Percentiles rank a stretch among this genome's conserved stretches.
These are phyloP conservation scores for Lasioglossum pauxillum DNA, from an alignment of 2,888 invertebrate species.

Conservation along the genomic window DNA sequence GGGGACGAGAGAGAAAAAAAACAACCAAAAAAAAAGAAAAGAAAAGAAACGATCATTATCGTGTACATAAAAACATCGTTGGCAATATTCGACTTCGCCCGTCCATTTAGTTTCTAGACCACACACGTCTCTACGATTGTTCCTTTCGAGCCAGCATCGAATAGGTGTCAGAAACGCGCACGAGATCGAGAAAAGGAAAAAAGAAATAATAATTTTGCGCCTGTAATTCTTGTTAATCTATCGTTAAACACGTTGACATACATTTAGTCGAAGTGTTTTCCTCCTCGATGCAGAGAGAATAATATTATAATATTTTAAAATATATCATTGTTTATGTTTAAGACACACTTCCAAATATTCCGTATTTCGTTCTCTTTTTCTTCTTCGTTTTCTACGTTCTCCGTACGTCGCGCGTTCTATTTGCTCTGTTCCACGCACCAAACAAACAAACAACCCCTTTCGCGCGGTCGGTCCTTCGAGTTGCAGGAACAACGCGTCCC, in stretches of 20 bases:
- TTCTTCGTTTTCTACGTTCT: conserved; percentile 16
- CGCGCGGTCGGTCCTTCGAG: not conserved
- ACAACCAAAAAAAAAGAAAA: not conserved
- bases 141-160: conserved; percentile 64
- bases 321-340: conserved; percentile 62
- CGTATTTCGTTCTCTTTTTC: conserved; percentile 24
- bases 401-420: not conserved
- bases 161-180: conserved; percentile 52
- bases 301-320: conserved; percentile 63
- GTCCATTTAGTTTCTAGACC: conserved; percentile 77
- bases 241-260: conserved; percentile 56
- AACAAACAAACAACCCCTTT: not conserved
- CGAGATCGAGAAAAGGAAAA: not conserved
- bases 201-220: conserved; percentile 50
- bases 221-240: conserved; percentile 60
- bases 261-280: conserved; percentile 60
- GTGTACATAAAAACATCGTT: conserved; percentile 74
- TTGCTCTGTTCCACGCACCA: not conserved
- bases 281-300: conserved; percentile 51
- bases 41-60: conserved; percentile 65
- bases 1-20: conserved; percentile 52
- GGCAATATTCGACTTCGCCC: conserved; percentile 79
- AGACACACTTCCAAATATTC: conserved; percentile 56
- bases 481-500: not conserved
- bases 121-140: conserved; percentile 59